phyloP scores from a whole-genome alignment of 2,113 vertebrate species.

The Rhinoptilus africanus region DNA sequence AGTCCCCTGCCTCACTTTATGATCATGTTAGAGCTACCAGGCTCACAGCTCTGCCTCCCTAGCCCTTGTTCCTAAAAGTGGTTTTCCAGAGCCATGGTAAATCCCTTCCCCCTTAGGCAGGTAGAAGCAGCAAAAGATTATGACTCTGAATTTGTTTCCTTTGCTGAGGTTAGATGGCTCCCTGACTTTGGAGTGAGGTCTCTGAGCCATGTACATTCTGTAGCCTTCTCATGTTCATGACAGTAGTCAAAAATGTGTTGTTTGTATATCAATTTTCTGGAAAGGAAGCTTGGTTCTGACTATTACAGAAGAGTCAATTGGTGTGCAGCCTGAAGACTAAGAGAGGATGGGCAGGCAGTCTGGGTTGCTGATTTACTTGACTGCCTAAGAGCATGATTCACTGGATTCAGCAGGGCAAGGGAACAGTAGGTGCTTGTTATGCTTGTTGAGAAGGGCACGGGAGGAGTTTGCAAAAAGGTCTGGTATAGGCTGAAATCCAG shows the following conservation, averaged over 20 bases:
- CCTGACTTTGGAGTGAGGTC: background rate
- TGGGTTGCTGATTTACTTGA: background rate
- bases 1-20: background rate
- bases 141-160: background rate
- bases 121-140: background rate
- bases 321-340: background rate
- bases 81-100: background rate
- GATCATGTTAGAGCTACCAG: background rate
- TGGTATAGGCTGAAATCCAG: background rate
- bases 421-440: background rate
- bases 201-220: background rate
- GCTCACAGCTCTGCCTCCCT: background rate
- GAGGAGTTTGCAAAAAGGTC: background rate
- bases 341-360: background rate
- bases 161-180: background rate
- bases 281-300: background rate
- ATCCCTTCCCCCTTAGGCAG: background rate
- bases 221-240: background rate
- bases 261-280: background rate
- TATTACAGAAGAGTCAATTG: constrained; percentile 8
- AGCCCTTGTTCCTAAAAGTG: background rate
- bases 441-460: background rate
- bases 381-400: background rate
- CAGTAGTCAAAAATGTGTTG: background rate
- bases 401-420: background rate